phyloP scores from a whole-genome alignment of 2,113 vertebrate species.

The Paracyprichromis sp. region DNA sequence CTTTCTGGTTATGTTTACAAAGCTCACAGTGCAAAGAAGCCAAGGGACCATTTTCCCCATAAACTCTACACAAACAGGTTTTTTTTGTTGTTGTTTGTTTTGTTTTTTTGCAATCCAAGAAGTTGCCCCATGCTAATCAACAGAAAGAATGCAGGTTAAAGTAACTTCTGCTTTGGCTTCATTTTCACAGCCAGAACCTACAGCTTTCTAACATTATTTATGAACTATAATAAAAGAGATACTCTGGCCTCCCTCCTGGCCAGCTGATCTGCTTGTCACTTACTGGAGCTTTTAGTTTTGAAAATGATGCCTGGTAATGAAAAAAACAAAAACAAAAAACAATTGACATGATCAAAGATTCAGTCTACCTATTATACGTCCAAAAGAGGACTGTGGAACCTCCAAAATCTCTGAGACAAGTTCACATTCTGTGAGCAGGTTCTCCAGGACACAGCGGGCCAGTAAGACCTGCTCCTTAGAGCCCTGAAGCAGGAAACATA shows the following conservation, averaged over 20 bases:
- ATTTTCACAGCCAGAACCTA: background rate
- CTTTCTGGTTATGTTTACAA: background rate
- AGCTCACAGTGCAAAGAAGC: background rate
- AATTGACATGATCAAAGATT: background rate
- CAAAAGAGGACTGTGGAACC: constrained; percentile 78
- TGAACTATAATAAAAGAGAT: background rate
- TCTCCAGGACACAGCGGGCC: constrained; percentile 76
- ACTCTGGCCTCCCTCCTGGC: background rate
- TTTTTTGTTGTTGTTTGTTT: background rate
- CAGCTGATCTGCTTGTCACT: background rate
- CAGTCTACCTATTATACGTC: constrained; percentile 83
- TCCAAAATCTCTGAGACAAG: constrained; percentile 69
- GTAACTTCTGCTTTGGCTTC: background rate
- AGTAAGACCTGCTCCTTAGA: constrained; percentile 76
- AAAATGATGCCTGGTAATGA: background rate
- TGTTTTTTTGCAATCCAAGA: background rate
- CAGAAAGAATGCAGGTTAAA: background rate
- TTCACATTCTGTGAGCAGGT: constrained; percentile 70
- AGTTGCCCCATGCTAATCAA: background rate
- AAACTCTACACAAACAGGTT: background rate
- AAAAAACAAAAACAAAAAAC: background rate
- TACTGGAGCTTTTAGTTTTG: background rate
- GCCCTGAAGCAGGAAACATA: constrained; percentile 77
- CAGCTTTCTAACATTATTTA: background rate
- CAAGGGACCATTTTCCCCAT: background rate